A percentile compares a stretch with the other conserved stretches of the same genome.
These are phyloP conservation scores for Meteorus colon DNA, from an alignment of 2,888 invertebrate genomes.

Conservation along the genomic window DNA sequence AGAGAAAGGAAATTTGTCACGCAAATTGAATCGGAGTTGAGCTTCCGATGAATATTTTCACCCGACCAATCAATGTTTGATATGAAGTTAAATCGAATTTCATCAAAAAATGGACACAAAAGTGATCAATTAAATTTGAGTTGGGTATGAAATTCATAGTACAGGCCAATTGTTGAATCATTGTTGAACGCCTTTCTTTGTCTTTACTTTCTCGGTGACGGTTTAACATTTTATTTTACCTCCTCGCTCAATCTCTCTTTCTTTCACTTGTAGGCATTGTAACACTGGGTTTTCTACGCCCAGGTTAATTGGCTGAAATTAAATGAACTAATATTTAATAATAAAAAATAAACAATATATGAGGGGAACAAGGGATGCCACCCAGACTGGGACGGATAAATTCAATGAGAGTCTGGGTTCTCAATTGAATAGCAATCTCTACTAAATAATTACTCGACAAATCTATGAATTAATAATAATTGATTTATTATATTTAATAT, in stretches of 20 bases:
- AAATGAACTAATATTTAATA: too few species aligned
- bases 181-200: background rate
- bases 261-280: background rate
- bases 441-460: too few species aligned
- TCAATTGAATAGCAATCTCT: too few species aligned
- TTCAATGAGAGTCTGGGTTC: too few species aligned
- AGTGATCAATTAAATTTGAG: background rate
- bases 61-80: background rate
- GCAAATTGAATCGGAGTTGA: background rate
- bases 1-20: background rate
- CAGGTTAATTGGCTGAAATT: too few species aligned
- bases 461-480: too few species aligned
- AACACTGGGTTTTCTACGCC: too few species aligned
- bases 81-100: background rate
- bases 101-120: background rate
- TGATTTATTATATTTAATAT: too few species aligned
- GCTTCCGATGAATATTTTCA: constrained; percentile 4
- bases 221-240: background rate
- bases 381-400: too few species aligned
- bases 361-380: too few species aligned
- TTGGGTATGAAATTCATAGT: background rate
- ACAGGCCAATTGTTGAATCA: background rate
- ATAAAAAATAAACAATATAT: too few species aligned
- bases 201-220: background rate
- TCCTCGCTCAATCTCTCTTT: background rate